Conservation (phyloP, 2,888 invertebrate species). For the Caenorhabditis japonica region DNA sequence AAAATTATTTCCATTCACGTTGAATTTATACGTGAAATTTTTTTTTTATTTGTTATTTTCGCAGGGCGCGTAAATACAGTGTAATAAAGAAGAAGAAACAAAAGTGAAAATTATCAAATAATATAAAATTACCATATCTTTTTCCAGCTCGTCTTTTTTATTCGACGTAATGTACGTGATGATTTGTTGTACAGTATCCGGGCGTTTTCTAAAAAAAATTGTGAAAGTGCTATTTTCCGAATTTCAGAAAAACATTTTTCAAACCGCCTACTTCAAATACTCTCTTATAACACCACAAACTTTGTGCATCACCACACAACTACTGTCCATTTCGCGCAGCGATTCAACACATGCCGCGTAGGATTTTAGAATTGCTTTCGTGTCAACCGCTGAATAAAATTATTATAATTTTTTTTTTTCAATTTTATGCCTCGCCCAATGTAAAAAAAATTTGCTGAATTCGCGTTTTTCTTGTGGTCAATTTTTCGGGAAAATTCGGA, state of each 20-base stretch:
- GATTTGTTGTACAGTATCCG: conserved; percentile 95
- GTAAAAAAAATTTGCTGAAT: too few species aligned
- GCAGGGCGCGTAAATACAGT: too few species aligned
- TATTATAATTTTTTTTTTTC: too few species aligned
- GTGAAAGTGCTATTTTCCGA: neutral
- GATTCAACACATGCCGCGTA: conserved; percentile 96
- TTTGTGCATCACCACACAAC: conserved; percentile 92
- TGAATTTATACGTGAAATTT: too few species aligned
- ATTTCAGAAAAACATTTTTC: conserved; percentile 78
- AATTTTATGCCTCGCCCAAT: too few species aligned
- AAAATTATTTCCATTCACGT: too few species aligned
- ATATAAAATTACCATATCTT: conserved; percentile 58
- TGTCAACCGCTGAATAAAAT: conserved; percentile 48
- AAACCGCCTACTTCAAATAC: conserved; percentile 79
- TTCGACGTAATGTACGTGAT: conserved; percentile 80
- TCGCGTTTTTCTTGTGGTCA: too few species aligned
- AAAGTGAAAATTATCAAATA: too few species aligned
- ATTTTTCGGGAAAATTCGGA: neutral
- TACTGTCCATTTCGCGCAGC: conserved; percentile 90
- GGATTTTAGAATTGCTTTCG: conserved; percentile 87
- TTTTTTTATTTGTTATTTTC: too few species aligned
- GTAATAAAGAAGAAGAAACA: too few species aligned
- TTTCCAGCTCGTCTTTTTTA: conserved; percentile 63
- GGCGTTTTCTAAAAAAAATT: conserved; percentile 83
- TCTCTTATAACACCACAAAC: conserved; percentile 89